phyloP scores from a whole-genome alignment of 1,140 invertebrate species.

The Cataglyphis hispanica region DNA sequence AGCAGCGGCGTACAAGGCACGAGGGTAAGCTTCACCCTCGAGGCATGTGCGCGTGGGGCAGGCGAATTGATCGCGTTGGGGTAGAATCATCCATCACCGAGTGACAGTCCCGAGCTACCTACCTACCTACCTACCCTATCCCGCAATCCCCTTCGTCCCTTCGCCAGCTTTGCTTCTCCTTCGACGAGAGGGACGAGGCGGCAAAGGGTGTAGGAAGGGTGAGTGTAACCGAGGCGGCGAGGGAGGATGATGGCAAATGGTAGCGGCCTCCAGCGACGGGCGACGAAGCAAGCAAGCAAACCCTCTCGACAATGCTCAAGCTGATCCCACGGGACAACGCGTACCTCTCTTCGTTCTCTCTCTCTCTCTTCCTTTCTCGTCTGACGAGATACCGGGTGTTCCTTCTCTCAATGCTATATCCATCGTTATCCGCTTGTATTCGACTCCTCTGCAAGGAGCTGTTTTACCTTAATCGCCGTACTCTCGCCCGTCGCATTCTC shows the following conservation, averaged over 20 bases:
- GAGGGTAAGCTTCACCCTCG: conserved; percentile 72
- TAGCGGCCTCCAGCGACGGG: conserved; percentile 78
- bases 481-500: conserved; percentile 25
- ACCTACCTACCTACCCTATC: conserved; percentile 76
- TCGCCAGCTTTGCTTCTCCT: conserved; percentile 71
- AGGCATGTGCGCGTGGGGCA: conserved; percentile 75
- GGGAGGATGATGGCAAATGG: conserved; percentile 66
- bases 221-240: conserved; percentile 67
- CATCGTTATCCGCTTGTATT: background rate
- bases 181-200: conserved; percentile 73
- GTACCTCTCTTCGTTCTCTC: conserved; percentile 48
- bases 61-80: conserved; percentile 85
- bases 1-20: conserved; percentile 25
- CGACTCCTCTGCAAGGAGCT: conserved; percentile 39
- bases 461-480: conserved; percentile 46
- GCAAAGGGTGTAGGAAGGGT: conserved; percentile 50
- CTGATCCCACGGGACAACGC: conserved; percentile 79
- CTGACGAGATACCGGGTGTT: background rate
- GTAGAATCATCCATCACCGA: conserved; percentile 85
- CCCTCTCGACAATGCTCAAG: conserved; percentile 80
- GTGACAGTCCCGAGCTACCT: conserved; percentile 84
- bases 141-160: conserved; percentile 66
- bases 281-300: conserved; percentile 81
- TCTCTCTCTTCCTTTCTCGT: background rate
- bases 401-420: background rate